Conservation (phyloP, 2,113 vertebrate species). For the Glaucidium brasilianum region DNA sequence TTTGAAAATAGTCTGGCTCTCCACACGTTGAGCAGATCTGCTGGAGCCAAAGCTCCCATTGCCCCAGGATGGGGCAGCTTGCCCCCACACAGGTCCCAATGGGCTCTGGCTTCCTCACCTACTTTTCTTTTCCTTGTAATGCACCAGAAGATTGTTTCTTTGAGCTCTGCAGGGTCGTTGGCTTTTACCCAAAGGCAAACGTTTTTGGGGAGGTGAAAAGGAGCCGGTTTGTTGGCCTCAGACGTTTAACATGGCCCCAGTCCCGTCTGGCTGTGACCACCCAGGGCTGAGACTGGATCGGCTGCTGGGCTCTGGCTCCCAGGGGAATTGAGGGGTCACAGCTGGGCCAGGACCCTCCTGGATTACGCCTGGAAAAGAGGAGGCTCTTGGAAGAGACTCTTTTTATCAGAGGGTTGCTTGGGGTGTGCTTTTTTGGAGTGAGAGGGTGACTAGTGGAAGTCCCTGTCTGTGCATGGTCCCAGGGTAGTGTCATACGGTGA, state of each 20-base stretch:
- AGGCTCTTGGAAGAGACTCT: neutral
- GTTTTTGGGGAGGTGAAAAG: neutral
- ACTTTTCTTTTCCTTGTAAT: neutral
- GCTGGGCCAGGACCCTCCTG: neutral
- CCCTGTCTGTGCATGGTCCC: accelerated
- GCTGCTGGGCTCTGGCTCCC: neutral
- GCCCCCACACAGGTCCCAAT: neutral
- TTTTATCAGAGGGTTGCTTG: neutral
- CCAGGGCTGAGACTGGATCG: neutral
- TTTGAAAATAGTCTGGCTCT: neutral
- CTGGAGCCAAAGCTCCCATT: neutral
- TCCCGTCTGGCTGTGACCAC: neutral
- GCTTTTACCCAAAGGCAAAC: slow-evolving; percentile 2
- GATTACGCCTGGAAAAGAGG: neutral
- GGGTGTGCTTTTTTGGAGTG: neutral
- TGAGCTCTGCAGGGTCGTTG: neutral
- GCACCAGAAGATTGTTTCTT: neutral
- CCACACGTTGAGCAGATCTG: neutral
- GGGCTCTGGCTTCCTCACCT: neutral
- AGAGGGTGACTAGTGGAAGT: neutral
- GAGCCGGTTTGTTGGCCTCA: neutral
- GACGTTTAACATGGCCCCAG: accelerated
- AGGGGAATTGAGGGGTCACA: neutral
- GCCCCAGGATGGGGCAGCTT: neutral
- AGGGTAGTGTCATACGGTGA: accelerated